A percentile compares a stretch with the other conserved stretches of the same genome.
These are phyloP conservation scores for Aptenodytes forsteri DNA, from an alignment of 2,113 vertebrate genomes.

Conservation along the genomic window DNA sequence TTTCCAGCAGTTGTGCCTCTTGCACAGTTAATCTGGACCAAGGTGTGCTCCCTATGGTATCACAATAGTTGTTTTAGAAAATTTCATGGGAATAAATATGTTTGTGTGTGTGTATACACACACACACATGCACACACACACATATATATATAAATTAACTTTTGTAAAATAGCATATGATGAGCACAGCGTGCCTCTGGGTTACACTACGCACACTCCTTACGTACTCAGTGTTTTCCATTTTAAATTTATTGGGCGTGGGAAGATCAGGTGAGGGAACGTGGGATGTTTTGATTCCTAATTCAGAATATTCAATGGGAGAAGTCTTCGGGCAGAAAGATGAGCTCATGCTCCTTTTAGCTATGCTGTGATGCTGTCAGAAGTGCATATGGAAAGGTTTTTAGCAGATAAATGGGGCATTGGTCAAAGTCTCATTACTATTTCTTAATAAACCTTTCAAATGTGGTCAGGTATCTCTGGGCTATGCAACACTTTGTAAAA, in stretches of 20 bases:
- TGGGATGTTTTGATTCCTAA: not conserved
- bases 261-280: not conserved
- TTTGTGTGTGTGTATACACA: not conserved
- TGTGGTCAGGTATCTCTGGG: not conserved
- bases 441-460: not conserved
- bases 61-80: not conserved
- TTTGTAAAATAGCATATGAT: not conserved
- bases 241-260: not conserved
- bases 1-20: not conserved
- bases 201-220: not conserved
- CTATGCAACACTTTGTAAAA: not conserved
- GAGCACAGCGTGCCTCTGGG: not conserved
- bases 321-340: not conserved
- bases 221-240: not conserved
- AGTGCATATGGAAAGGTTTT: not conserved
- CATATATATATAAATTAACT: accelerated
- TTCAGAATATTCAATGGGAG: not conserved
- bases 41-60: not conserved
- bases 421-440: not conserved
- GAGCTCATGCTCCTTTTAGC: not conserved
- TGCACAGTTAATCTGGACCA: not conserved
- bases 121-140: too few relatives aligned
- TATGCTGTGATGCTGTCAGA: not conserved
- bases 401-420: not conserved
- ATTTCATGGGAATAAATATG: not conserved